Evolutionary conservation across 2,113 vertebrate species (phyloP), one percentile per base, ranked within the genome.

Genomic region (Oncorhynchus kisutch): DNA sequence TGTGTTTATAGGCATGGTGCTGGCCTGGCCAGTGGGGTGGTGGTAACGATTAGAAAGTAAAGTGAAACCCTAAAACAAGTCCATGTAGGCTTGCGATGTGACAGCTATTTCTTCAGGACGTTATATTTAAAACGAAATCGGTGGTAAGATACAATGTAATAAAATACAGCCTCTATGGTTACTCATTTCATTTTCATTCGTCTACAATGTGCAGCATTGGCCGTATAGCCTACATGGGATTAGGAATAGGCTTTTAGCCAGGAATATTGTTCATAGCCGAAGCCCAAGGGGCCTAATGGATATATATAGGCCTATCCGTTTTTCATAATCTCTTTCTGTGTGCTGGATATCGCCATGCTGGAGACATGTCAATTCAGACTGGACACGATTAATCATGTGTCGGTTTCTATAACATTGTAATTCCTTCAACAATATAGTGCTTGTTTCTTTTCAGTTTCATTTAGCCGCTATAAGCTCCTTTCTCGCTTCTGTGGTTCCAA

Each of bases 361-460:
- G 66, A 75, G 74, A 29, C 51, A 13, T 75, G 70, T 84, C 76
- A 14, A 22, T 54, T 54, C 51, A 18, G 51, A 18, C 14, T 18
- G 16, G 13, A 54, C 51, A 12, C 45, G 67, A 81, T 84, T 81
- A 81, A 81, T 82, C 70, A 69, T 65, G 70, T 74, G 77, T 70
- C 81, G 75, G 74, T 78, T 80, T 84, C 74, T 87, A 64, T 84
- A 80, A 77, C 82, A 69, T 81, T 73, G 70, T 74, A 62, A 88
- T 86, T 85, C 83, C 76, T 88, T 82, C 74, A 82, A 84, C 81
- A 86, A 81, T 89, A 81, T 76, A 49, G 48, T 81, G 70, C 75
- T 89, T 85, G 75, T 83, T 90, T 79, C 85, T 87, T 89, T 89
- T 91, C 80, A 89, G 70, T 82, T 85, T 83, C 76, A 77, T 89